Base-by-base conservation (phyloP, 2,888 invertebrate genomes). In the Anthoptus insignis region DNA sequence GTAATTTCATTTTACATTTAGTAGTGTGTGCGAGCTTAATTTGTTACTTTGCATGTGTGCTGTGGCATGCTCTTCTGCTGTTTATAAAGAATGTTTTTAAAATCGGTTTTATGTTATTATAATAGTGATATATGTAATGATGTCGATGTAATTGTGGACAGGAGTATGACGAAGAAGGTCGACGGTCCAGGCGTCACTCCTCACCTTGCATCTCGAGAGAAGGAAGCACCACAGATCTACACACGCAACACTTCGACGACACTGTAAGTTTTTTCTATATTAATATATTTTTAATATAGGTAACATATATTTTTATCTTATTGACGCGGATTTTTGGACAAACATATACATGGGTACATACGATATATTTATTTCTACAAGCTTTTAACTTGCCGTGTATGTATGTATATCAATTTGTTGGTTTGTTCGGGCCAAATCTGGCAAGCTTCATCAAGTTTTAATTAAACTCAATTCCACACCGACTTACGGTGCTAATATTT, bases 91-190 rank as follows among this genome's bases (percentile, higher is more conserved):
- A 42, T 2, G 6, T 45, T 21, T 14, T 45, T 14, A 2, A 45
- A 11, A 22, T 11, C 3, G 45, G 6, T 13, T 45, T 45, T 21
- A 45, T 22, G 5, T 13, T 45, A 1, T 19, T 45, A 0, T 13
- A 9, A 19, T 19, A 1, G 13, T 29, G 29, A 5, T 57, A 24
- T 34, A 37, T 50, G 42, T 53, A 37, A 32, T 58, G 22, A 42
- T 6, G 16, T 45, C 42, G 27, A 29, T 58, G n/a, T 32, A 34
- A 56, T 67, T 73, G 64, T 80, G 70, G 75, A 69, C 91, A 96
- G 96, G 96, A 96, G 86, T 96, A 96, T 83, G 96, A 96, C 73
- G 95, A 95, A 79, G 95, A 95, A 80, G 93, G 93, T 27, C 79
- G 92, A 71, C 82, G 93, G 59, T 94, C 94, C 69, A 90, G 96